Base-by-base conservation (phyloP, 2,797 vertebrate genomes). In the Poecilia velifera region DNA sequence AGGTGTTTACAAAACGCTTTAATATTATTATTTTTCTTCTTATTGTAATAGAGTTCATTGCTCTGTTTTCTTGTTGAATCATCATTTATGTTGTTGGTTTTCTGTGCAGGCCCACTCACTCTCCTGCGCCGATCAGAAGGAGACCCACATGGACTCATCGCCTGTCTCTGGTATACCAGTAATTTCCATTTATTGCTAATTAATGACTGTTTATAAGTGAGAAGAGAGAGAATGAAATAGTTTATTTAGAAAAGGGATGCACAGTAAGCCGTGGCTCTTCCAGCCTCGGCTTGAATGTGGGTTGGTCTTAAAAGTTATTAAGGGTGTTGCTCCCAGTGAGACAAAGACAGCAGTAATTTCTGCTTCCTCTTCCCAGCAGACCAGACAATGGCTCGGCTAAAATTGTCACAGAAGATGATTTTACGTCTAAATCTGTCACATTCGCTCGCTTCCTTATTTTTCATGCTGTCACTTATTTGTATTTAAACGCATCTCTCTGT, bases 81-180 rank as follows among this genome's bases (percentile, higher is more conserved):
- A 57, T 78, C 3, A 62, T 28, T 43, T 57, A 1, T 7, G 6
- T 41, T 49, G 20, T 62, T 41, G 22, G 82, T 14, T 83, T 74
- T 85, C 51, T 76, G 71, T 73, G n/a, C 3, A 99, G 98, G 87
- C 97, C 97, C 31, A 96, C 97, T 80, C 97, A 95, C 89, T 99
- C 98, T 87, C 98, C 98, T 82, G 97, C 97, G 13, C 97, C 97
- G 6, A 97, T 98, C 82, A 95, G 98, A 87, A 97, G 98, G 76
- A 96, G 96, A 41, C 96, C 97, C 79, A 98, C 98, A 53, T 98
- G 97, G 97, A 97, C 96, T 89, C 96, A 97, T 76, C 94, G 97
- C 93, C 97, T 97, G 91, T 7, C 95, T 86, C 88, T 90, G 90
- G 92, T 95, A 95, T 71, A 70, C 9, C 66, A 73, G 43, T 1